These are phyloP conservation scores for Nebria salina DNA, from an alignment of 2,888 invertebrate genomes.

Conservation along the genomic window DNA sequence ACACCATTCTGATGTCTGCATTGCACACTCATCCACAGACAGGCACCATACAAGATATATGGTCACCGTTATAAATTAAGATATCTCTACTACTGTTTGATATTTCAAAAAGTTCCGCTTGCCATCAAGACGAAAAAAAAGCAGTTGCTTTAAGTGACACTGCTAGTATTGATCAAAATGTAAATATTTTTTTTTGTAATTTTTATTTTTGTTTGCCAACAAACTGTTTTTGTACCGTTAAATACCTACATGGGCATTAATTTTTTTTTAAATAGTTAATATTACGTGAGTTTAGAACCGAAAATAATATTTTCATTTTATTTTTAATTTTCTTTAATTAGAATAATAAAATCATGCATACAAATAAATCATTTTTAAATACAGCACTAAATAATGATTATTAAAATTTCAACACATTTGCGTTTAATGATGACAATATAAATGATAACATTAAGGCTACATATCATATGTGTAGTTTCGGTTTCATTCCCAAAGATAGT, in stretches of 20 bases:
- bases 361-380: constrained; percentile 7
- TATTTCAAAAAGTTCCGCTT: constrained; percentile 30
- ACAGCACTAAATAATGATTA: constrained; percentile 23
- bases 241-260: not conserved
- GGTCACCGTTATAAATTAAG: constrained; percentile 34
- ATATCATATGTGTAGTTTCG: not conserved
- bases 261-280: too few relatives aligned
- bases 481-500: constrained; percentile 21
- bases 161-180: not conserved
- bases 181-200: not conserved
- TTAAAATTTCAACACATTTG: constrained; percentile 38
- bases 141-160: constrained; percentile 8
- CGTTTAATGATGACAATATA: constrained; percentile 34
- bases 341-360: not conserved
- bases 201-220: not conserved
- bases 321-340: not conserved
- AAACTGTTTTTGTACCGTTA: not conserved
- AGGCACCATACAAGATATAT: not conserved
- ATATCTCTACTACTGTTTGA: constrained; percentile 22
- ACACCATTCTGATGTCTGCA: not conserved
- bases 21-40: constrained; percentile 6
- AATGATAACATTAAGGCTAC: constrained; percentile 26
- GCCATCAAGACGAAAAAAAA: not conserved
- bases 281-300: not conserved
- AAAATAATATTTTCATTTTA: not conserved